A percentile compares a stretch with the other conserved stretches of the same genome.
Conservation (phyloP, 2,888 invertebrate species). For the Keiferia lycopersicella region DNA sequence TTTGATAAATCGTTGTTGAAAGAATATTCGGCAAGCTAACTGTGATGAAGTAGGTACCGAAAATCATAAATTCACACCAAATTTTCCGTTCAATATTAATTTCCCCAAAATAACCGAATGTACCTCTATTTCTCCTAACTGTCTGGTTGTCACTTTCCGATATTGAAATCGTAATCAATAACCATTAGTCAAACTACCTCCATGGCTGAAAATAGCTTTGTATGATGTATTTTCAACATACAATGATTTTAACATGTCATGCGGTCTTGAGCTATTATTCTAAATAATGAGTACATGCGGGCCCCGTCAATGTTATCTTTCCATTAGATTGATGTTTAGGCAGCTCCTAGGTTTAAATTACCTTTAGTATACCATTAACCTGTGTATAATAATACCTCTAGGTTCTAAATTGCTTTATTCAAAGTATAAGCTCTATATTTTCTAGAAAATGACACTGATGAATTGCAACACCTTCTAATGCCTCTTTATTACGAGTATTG, state of each 20-base stretch:
- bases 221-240: not conserved
- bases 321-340: conserved; percentile 14
- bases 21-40: too few species aligned
- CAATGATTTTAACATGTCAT: conserved; percentile 4
- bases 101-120: conserved; percentile 1
- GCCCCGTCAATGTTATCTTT: conserved; percentile 6
- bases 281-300: conserved; percentile 13
- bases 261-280: conserved; percentile 12
- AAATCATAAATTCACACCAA: not conserved
- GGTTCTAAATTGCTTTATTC: not conserved
- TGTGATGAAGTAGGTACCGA: too few species aligned
- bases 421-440: too few species aligned
- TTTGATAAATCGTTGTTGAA: too few species aligned
- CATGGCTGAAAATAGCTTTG: not conserved
- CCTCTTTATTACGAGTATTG: too few species aligned
- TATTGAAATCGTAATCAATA: conserved; percentile 14
- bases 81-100: not conserved
- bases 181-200: conserved; percentile 10
- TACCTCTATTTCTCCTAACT: not conserved
- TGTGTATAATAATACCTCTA: not conserved
- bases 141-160: not conserved
- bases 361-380: not conserved
- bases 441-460: too few species aligned
- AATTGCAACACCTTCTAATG: too few species aligned
- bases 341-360: conserved; percentile 1